Percentiles rank a stretch among this genome's conserved stretches.
Conservation (phyloP, 2,888 invertebrate species). For the Tricholauxania praeusta region DNA sequence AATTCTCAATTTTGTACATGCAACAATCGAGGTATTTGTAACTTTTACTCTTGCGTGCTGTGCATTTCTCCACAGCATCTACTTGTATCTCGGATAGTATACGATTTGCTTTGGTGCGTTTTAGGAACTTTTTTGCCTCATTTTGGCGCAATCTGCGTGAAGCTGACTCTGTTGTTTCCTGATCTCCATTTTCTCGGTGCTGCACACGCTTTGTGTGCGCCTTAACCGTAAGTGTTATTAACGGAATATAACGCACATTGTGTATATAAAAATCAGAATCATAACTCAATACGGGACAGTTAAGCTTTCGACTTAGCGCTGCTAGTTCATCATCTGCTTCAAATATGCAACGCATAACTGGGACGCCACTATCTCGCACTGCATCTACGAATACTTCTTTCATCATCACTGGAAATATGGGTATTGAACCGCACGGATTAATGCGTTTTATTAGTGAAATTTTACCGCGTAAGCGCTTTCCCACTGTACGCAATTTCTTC, state of each 20-base stretch:
- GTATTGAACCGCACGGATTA: conserved; percentile 71
- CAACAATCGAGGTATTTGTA: conserved; percentile 72
- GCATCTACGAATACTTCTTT: conserved; percentile 82
- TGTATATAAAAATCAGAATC: conserved; percentile 96
- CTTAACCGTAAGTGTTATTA: conserved; percentile 74
- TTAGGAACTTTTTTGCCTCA: conserved; percentile 60
- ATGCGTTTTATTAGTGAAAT: conserved; percentile 72
- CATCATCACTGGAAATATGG: conserved; percentile 81
- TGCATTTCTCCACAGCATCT: conserved; percentile 45
- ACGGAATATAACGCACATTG: conserved; percentile 85
- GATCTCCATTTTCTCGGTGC: conserved; percentile 12
- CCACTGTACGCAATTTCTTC: conserved; percentile 78
- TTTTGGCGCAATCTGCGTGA: conserved; percentile 51
- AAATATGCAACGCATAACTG: conserved; percentile 80
- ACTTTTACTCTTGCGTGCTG: conserved; percentile 46
- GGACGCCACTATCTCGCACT: conserved; percentile 74
- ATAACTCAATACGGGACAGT: conserved; percentile 89
- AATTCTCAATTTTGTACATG: conserved; percentile 78
- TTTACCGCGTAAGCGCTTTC: conserved; percentile 72
- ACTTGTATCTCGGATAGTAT: conserved; percentile 54
- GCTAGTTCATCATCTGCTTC: conserved; percentile 94
- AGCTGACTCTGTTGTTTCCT: conserved; percentile 29
- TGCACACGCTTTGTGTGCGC: conserved; percentile 57
- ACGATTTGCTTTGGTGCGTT: conserved; percentile 57
- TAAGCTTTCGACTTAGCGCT: conserved; percentile 79